Percentiles rank a stretch among this genome's conserved stretches.
Conservation (phyloP, 2,797 vertebrate species). For the Coccyzus lansbergi region DNA sequence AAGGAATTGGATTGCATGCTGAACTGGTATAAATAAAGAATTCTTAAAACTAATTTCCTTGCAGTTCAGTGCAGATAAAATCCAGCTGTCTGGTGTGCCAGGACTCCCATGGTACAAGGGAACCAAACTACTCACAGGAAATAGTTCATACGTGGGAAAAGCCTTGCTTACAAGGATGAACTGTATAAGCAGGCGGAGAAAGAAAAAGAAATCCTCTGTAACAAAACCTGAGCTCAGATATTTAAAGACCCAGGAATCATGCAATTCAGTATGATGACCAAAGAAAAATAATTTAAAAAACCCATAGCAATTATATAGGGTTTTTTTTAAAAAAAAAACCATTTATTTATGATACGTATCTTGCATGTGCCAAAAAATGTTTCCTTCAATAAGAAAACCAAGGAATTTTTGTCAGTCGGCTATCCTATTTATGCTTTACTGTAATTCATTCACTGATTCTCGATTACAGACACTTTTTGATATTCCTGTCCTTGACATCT, state of each 20-base stretch:
- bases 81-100: background rate
- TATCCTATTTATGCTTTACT: background rate
- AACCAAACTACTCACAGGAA: background rate
- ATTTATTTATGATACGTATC: background rate
- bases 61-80: background rate
- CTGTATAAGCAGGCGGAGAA: background rate
- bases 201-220: background rate
- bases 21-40: background rate
- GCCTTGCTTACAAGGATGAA: background rate
- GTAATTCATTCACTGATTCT: background rate
- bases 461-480: background rate
- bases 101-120: background rate
- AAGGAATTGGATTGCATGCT: background rate
- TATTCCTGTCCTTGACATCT: background rate
- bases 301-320: background rate
- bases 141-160: constrained; percentile 13
- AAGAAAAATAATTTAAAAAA: background rate
- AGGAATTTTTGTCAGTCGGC: background rate
- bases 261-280: background rate
- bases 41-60: background rate
- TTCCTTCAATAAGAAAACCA: background rate
- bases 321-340: background rate
- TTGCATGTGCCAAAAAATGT: background rate
- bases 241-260: background rate
- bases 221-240: background rate